Percentiles rank a stretch among this genome's conserved stretches.
These are phyloP conservation scores for Empidonax traillii DNA, from an alignment of 2,113 vertebrate species.

Conservation along the genomic window DNA sequence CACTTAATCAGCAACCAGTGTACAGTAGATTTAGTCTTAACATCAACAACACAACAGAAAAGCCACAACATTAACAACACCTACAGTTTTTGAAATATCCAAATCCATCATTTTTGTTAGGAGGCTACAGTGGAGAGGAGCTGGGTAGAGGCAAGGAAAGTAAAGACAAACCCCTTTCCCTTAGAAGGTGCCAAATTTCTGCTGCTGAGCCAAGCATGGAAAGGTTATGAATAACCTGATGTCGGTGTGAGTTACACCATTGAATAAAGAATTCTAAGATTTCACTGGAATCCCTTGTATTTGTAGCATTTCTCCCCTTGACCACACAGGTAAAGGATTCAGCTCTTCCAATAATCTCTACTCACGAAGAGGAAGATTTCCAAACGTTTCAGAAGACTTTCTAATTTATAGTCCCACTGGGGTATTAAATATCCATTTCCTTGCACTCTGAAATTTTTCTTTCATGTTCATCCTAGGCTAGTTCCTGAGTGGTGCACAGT, in stretches of 20 bases:
- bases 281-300: background rate
- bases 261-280: background rate
- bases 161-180: background rate
- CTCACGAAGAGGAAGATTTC: background rate
- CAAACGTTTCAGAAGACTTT: background rate
- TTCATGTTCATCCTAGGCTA: background rate
- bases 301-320: background rate
- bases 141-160: background rate
- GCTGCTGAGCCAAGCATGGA: background rate
- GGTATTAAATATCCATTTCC: background rate
- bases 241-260: background rate
- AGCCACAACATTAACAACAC: background rate
- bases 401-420: background rate
- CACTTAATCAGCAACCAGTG: background rate
- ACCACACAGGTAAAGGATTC: background rate
- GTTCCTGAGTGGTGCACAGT: background rate
- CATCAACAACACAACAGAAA: background rate
- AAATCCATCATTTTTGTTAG: background rate
- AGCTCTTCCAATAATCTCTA: background rate
- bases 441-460: background rate
- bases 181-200: background rate
- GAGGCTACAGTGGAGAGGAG: fast-evolving
- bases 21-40: background rate
- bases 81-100: background rate
- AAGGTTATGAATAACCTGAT: background rate